Percentiles rank a stretch among this genome's conserved stretches.
Evolutionary conservation across 2,113 vertebrate genomes (phyloP).

Genomic region (Jaculus jaculus): DNA sequence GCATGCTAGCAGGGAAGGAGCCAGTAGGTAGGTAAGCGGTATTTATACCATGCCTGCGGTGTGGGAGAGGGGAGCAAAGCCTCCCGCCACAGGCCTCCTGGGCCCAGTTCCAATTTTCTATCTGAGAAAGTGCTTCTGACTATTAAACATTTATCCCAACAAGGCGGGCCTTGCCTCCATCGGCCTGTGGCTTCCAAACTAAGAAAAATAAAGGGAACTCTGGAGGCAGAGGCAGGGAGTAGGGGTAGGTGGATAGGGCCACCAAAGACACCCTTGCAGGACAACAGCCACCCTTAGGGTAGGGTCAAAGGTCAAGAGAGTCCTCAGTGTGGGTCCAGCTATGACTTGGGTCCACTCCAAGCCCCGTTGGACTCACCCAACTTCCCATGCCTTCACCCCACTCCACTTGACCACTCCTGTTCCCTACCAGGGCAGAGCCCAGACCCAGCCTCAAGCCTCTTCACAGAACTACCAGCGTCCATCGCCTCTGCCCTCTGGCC

Average conservation of each 20-base stretch:
- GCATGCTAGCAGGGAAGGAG: too few relatives aligned
- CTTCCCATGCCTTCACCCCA: background rate
- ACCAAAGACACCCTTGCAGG: background rate
- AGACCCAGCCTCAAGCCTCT: background rate
- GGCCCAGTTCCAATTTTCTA: conserved; percentile 53
- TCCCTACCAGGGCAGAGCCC: background rate
- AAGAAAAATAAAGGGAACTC: background rate
- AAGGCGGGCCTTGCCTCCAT: background rate
- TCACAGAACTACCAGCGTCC: background rate
- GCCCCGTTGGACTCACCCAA: background rate
- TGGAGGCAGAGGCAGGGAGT: background rate
- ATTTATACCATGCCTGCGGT: background rate
- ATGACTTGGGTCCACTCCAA: background rate
- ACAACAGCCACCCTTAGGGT: background rate
- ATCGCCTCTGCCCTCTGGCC: background rate
- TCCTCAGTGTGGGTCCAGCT: fast-evolving
- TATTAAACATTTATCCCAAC: conserved; percentile 63
- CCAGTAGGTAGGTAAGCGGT: background rate
- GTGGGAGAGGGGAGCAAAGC: fast-evolving
- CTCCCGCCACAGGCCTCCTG: background rate
- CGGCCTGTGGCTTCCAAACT: conserved; percentile 1
- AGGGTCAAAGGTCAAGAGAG: too few relatives aligned
- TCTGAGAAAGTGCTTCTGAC: conserved; percentile 54
- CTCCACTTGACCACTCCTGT: background rate
- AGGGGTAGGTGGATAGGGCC: background rate